phyloP scores from a whole-genome alignment of 2,113 vertebrate species.

The Chlamydotis undulata region DNA sequence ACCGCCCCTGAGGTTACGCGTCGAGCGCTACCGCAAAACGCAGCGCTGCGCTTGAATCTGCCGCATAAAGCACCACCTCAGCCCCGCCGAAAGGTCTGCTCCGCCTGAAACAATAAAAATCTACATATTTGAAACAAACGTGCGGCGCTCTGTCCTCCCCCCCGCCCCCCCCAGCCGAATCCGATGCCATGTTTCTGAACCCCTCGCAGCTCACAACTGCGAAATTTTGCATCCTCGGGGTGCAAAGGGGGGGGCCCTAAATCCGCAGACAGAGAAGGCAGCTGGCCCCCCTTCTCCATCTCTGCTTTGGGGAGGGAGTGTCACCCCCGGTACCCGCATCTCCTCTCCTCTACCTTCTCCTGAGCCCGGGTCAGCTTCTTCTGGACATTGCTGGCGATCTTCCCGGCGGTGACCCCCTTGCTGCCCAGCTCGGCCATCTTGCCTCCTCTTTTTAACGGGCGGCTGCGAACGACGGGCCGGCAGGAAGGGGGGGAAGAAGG shows the following conservation, averaged over 20 bases:
- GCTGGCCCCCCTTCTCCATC: not conserved
- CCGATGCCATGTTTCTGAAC: not conserved
- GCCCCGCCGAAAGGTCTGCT: not conserved
- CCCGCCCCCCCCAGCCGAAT: not conserved
- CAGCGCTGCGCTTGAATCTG: not conserved
- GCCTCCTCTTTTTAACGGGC: constrained; percentile 63
- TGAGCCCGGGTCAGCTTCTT: constrained; percentile 97
- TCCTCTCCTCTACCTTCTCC: constrained; percentile 86
- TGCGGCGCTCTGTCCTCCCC: not conserved
- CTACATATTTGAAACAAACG: not conserved
- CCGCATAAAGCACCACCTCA: not conserved
- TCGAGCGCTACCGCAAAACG: fast-evolving
- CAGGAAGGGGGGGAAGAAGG: not conserved
- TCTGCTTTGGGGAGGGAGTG: not conserved
- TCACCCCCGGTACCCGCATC: not conserved
- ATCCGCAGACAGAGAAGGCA: not conserved
- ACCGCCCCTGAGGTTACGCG: not conserved
- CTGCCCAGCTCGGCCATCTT: constrained; percentile 94
- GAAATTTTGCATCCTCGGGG: fast-evolving
- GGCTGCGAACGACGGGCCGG: constrained; percentile 33
- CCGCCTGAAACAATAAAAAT: not conserved
- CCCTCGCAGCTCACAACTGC: fast-evolving
- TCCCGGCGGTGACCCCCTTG: constrained; percentile 94
- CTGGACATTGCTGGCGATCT: constrained; percentile 95
- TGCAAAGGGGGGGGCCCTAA: not conserved